A percentile compares a stretch with the other conserved stretches of the same genome.
phyloP scores from a whole-genome alignment of 2,797 vertebrate genomes.

The Cetoscarus ocellatus region DNA sequence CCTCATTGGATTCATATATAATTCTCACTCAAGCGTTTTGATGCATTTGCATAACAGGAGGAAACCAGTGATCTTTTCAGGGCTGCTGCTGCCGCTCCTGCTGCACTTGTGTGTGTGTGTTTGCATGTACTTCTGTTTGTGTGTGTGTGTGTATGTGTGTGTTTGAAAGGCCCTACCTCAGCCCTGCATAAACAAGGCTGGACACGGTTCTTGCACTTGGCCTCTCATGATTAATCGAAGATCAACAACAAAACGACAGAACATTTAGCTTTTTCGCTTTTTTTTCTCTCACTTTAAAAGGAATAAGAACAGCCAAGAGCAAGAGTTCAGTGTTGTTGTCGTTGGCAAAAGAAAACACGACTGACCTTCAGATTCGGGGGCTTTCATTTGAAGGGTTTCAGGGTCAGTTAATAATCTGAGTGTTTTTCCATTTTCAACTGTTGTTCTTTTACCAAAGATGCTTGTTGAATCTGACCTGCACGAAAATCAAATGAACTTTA shows the following conservation, averaged over 20 bases:
- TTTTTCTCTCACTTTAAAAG: conserved; percentile 18
- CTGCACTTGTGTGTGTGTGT: conserved; percentile 71
- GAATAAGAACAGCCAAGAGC: conserved; percentile 10
- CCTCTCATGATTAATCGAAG: conserved; percentile 73
- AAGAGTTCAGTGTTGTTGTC: conserved; percentile 37
- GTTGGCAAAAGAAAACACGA: conserved; percentile 29
- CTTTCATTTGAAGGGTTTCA: conserved; percentile 17
- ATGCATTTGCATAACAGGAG: conserved; percentile 87
- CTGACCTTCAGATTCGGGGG: conserved; percentile 20
- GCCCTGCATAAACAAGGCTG: conserved; percentile 68
- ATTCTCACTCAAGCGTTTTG: conserved; percentile 95
- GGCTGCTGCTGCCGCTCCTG: conserved; percentile 58
- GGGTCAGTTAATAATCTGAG: background rate
- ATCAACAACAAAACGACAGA: conserved; percentile 68
- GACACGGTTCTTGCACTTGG: conserved; percentile 74
- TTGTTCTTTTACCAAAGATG: background rate
- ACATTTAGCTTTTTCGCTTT: conserved; percentile 67
- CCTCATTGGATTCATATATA: conserved; percentile 96
- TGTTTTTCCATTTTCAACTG: background rate
- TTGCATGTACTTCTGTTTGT: conserved; percentile 51
- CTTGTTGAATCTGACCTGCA: too few species aligned
- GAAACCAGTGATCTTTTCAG: conserved; percentile 83
- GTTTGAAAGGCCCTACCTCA: conserved; percentile 36
- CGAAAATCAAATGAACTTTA: too few species aligned
- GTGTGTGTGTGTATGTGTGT: conserved; percentile 39